phyloP scores from a whole-genome alignment of 2,888 invertebrate species.

The Dromius quadrimaculatus region DNA sequence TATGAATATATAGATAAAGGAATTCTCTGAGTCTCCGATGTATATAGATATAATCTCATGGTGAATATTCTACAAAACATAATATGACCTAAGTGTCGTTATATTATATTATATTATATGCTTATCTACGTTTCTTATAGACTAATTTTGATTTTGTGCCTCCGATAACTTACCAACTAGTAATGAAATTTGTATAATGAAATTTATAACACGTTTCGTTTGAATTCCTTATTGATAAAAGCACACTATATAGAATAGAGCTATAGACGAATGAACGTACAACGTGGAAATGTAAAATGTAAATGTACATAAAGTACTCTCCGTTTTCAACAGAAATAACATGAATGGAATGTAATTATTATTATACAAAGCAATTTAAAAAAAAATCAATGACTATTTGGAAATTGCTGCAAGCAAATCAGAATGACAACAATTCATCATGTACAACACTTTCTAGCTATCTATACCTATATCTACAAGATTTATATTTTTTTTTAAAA shows the following conservation, averaged over 20 bases:
- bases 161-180: slow-evolving; percentile 58
- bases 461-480: slow-evolving; percentile 29
- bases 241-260: slow-evolving; percentile 37
- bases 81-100: slow-evolving; percentile 63
- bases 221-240: slow-evolving; percentile 41
- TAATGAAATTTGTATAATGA: slow-evolving; percentile 26
- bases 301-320: slow-evolving; percentile 12
- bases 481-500: too few species aligned
- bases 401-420: slow-evolving; percentile 3
- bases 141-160: slow-evolving; percentile 66
- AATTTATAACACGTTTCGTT: slow-evolving; percentile 48
- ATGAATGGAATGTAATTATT: too few species aligned
- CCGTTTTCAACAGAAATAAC: slow-evolving; percentile 22
- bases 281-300: slow-evolving; percentile 15
- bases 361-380: background rate
- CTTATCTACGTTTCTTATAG: slow-evolving; percentile 59
- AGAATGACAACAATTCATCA: slow-evolving; percentile 30
- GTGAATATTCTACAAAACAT: slow-evolving; percentile 64
- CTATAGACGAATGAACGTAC: slow-evolving; percentile 23
- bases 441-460: slow-evolving; percentile 28
- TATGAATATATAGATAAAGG: slow-evolving; percentile 60
- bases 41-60: slow-evolving; percentile 65
- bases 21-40: slow-evolving; percentile 63
- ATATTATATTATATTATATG: slow-evolving; percentile 59
- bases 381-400: background rate